Evolutionary conservation across 2,797 vertebrate genomes (phyloP), one percentile per base, ranked within the genome.

Genomic region (Rhinophrynus dorsalis): DNA sequence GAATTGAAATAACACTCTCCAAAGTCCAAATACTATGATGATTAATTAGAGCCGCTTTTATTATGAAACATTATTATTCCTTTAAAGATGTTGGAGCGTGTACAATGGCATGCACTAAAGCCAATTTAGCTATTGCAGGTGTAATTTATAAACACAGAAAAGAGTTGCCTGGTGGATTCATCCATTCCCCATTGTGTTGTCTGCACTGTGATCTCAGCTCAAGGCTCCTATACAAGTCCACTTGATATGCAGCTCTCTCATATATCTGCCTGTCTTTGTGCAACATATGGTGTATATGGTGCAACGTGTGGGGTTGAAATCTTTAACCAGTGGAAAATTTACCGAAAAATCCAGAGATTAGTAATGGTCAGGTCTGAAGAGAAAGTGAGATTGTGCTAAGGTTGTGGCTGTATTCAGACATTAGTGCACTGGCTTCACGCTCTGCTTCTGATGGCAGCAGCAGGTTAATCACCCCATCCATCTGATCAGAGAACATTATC

Each of bases 321-420:
- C 18, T 44, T 11, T 6, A 44, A 18, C 38, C 24, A 15, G 38
- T 29, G 61, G 42, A 59, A 58, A 65, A 72, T 50, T 57, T 23
- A 65, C 52, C 60, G n/a, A 38, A 45, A 59, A 59, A 45, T 66
- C 10, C 33, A 15, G 35, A 42, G 45, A 66, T 73, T 73, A 73
- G 62, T 38, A 40, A 72, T 65, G 61, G 69, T 66, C 54, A 52
- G 23, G 29, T 18, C 20, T 20, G 6, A 38, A 13, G 51, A 40
- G 52, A 58, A 38, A n/a, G 44, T 7, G 24, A 30, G 33, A 17
- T 65, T 72, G 42, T 24, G 32, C 30, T 20, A 23, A 29, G 32
- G 24, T 33, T 2, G 15, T n/a, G 17, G 30, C 17, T 50, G 44
- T 24, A 26, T 63, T 50, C 35, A 59, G 17, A 6, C 6, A 6